Base-by-base conservation (phyloP, 2,888 invertebrate species). In the Keiferia lycopersicella region DNA sequence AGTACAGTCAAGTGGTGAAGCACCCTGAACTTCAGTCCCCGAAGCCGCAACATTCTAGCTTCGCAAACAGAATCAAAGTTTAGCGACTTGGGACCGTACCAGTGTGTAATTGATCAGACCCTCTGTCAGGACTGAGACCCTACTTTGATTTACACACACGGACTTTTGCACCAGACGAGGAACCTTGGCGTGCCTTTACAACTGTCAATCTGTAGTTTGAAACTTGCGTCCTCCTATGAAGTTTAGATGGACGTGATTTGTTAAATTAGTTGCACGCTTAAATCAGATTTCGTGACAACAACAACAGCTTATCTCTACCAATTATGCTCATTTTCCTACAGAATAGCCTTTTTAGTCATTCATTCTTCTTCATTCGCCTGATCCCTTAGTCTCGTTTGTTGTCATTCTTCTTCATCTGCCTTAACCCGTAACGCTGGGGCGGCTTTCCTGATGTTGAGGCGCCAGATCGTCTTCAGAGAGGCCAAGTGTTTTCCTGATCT, bases 1-100 rank as follows among this genome's bases (percentile, higher is more conserved):
- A n/a, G n/a, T n/a, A n/a, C n/a, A n/a, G n/a, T n/a, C n/a, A n/a
- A n/a, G 4, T n/a, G n/a, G 34, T 34, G 26, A 14, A 26, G 18
- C n/a, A 11, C 14, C 26, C 51, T 7, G 56, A 34, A 30, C 34
- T 56, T n/a, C n/a, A 16, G 34, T 56, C 56, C 58, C 39, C 12
- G 16, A 39, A 20, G 39, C 38, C 20, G 38, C 57, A 34, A 57
- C 30, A 16, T 18, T n/a, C 39, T 20, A 39, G 22, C 34, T 58
- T 39, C 11, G 56, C 58, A 39, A 58, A 58, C 58, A 39, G 58
- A 39, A 39, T 58, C 39, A 58, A 58, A 58, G 58, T 58, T 58
- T 39, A 12, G 20, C 22, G 26, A 20, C 58, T 38, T 39, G 58
- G 58, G 58, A 58, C 39, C 11, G 20, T 3, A 51, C 16, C 58